Evolutionary conservation across 2,797 vertebrate species (phyloP).

Genomic region (Coregonus sp.): DNA sequence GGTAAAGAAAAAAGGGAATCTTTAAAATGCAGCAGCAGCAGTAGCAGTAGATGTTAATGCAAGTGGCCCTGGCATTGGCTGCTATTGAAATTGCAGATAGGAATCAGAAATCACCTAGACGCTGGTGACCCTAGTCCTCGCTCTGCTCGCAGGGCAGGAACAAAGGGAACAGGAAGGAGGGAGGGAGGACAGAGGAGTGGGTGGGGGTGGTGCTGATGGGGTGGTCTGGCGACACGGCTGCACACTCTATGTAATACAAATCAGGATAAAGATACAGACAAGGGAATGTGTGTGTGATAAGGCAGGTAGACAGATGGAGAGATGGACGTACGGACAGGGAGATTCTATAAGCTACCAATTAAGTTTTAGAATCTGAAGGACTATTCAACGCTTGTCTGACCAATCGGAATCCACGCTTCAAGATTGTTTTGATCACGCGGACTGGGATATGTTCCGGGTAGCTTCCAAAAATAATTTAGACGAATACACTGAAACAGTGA

Average conservation of each 20-base stretch:
- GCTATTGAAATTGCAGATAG: slow-evolving; percentile 76
- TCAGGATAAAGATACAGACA: slow-evolving; percentile 10
- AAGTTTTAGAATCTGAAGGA: background rate
- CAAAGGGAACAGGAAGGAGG: slow-evolving; percentile 38
- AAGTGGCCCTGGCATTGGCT: slow-evolving; percentile 75
- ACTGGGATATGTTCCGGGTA: no score
- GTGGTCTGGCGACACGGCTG: slow-evolving; percentile 31
- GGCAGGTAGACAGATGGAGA: no score
- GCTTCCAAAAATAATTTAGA: no score
- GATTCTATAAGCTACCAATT: background rate
- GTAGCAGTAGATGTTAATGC: slow-evolving; percentile 64
- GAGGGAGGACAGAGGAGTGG: background rate
- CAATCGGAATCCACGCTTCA: no score
- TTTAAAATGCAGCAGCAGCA: slow-evolving; percentile 15
- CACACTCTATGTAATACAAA: slow-evolving; percentile 34
- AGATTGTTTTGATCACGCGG: no score
- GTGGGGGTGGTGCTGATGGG: slow-evolving; percentile 16
- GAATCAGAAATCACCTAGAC: slow-evolving; percentile 73
- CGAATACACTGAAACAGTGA: no score
- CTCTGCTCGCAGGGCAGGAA: slow-evolving; percentile 45
- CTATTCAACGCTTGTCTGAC: no score
- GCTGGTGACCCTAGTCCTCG: slow-evolving; percentile 63
- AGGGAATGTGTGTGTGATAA: background rate
- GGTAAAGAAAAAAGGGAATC: background rate
- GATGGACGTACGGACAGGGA: background rate